Percentiles rank a stretch among this genome's conserved stretches.
phyloP scores from a whole-genome alignment of 2,113 vertebrate species.

The Marcusenius ussheri region DNA sequence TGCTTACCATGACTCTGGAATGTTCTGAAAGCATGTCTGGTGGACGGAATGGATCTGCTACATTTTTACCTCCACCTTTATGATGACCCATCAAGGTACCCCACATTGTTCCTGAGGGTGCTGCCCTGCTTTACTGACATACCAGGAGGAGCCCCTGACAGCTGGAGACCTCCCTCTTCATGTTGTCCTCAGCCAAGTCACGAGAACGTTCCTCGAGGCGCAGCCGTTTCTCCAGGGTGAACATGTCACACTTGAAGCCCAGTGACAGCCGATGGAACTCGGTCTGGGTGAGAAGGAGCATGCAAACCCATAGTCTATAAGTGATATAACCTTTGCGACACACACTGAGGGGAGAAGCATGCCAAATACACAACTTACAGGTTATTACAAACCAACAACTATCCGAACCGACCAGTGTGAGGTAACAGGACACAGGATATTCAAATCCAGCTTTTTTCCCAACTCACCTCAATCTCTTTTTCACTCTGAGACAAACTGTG shows the following conservation, averaged over 20 bases:
- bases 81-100: background rate
- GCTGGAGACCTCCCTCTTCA: constrained; percentile 81
- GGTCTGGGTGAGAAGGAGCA: constrained; percentile 54
- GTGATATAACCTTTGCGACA: background rate
- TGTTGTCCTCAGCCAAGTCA: constrained; percentile 86
- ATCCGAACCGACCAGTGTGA: background rate
- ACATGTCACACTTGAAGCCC: constrained; percentile 92
- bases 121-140: background rate
- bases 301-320: background rate
- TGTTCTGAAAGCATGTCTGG: background rate
- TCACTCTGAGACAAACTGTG: constrained; percentile 70
- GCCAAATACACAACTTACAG: background rate
- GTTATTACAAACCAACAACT: background rate
- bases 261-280: constrained; percentile 89
- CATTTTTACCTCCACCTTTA: background rate
- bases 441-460: background rate
- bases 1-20: background rate
- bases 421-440: background rate
- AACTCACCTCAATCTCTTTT: constrained; percentile 83
- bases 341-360: background rate
- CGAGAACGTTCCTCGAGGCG: constrained; percentile 84
- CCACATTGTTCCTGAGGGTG: no score
- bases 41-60: background rate
- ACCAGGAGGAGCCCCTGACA: constrained; percentile 85
- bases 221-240: constrained; percentile 89